Base-by-base conservation (phyloP, 2,113 vertebrate genomes). In the Dendropsophus ebraccatus region DNA sequence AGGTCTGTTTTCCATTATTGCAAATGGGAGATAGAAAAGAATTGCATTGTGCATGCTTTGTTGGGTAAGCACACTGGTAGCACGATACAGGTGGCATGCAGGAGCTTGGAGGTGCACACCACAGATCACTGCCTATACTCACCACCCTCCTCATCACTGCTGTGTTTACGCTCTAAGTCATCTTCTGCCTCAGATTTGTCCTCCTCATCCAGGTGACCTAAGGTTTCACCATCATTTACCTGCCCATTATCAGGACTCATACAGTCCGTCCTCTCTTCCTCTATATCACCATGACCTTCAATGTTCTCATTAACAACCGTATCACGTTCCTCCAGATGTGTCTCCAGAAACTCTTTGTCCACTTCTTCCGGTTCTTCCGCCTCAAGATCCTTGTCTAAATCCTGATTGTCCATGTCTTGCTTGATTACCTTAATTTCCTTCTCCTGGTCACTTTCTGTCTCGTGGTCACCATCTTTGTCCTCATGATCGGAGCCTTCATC, bases 71-170 rank as follows among this genome's bases (percentile, higher is more conserved):
- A 86, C 50, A 72, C 49, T 70, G 52, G 25, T 54, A 37, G 37
- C 45, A 54, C n/a, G 8, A 19, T 28, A 77, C n/a, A 21, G 45
- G 67, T 19, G 52, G 67, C 85, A 87, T 87, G 85, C 85, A n/a
- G 25, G 47, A 35, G 35, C 17, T n/a, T 1, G 19, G 28, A 65
- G 37, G 28, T 19, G 11, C 16, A 69, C 56, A n/a, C 10, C 32
- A 17, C 85, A 62, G 50, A 16, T 81, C 52, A 74, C n/a, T 11
- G 88, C 25, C 84, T 19, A 9, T 88, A 96, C 97, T 97, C 91
- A 97, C 96, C 96, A 82, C 87, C 93, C 85, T 60, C 88, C 30
- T 84, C 5, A 0, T 90, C 88, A 23, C 54, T 52, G 79, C 65
- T 9, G 73, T 12, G 0, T 69, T 87, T 85, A 80, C 6, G 12